These are phyloP conservation scores for Trisateles emortualis DNA, from an alignment of 2,888 invertebrate species.

Conservation along the genomic window DNA sequence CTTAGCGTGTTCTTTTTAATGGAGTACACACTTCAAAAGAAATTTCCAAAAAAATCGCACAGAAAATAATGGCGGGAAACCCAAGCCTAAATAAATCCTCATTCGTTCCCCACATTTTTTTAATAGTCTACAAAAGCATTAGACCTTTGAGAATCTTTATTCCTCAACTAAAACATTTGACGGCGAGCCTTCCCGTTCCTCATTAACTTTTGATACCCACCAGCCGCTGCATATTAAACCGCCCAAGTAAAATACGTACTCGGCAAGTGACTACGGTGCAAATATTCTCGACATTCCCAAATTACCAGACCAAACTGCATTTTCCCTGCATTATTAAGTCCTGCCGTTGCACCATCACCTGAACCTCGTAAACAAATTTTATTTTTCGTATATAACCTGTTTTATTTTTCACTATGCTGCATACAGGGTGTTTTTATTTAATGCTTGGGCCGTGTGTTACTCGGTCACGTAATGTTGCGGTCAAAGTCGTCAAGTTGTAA, in stretches of 20 bases:
- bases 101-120: background rate
- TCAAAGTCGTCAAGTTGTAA: conserved; percentile 12
- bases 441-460: conserved; percentile 24
- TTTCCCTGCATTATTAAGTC: conserved; percentile 45
- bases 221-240: conserved; percentile 19
- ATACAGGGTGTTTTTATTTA: conserved; percentile 29
- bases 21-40: too few species aligned
- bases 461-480: conserved; percentile 34
- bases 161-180: conserved; percentile 8
- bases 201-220: conserved; percentile 15
- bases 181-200: background rate
- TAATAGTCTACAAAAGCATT: conserved; percentile 2
- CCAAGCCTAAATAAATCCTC: background rate
- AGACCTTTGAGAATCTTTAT: conserved; percentile 10
- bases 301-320: conserved; percentile 25
- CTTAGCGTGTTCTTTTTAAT: too few species aligned
- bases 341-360: conserved; percentile 29
- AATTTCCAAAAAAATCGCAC: too few species aligned
- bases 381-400: conserved; percentile 34
- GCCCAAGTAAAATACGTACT: conserved; percentile 22
- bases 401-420: conserved; percentile 20
- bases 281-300: conserved; percentile 17
- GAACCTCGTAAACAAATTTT: conserved; percentile 42
- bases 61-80: background rate
- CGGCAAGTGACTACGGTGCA: conserved; percentile 4